phyloP scores from a whole-genome alignment of 1,140 invertebrate species.

The Hirudo medicinalis region DNA sequence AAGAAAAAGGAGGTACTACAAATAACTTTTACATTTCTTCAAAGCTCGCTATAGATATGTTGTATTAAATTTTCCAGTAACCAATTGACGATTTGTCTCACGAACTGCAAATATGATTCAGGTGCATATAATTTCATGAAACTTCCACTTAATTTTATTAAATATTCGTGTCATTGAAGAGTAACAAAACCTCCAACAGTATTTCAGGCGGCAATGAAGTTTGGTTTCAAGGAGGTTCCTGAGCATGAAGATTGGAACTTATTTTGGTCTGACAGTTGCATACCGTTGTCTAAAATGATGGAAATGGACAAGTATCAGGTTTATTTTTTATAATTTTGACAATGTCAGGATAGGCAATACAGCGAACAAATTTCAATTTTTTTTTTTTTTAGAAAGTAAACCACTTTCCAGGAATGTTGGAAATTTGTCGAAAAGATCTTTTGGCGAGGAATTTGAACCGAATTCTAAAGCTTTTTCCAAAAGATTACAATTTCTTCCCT shows the following conservation, averaged over 20 bases:
- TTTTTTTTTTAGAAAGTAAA: slow-evolving; percentile 58
- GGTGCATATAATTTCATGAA: slow-evolving; percentile 27
- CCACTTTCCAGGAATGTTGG: slow-evolving; percentile 80
- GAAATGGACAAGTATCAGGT: slow-evolving; percentile 71
- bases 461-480: slow-evolving; percentile 69
- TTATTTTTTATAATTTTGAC: not conserved
- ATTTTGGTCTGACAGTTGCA: slow-evolving; percentile 70
- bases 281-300: slow-evolving; percentile 65
- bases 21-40: not conserved
- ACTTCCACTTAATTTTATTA: not conserved
- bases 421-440: slow-evolving; percentile 74
- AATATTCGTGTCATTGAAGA: not conserved
- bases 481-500: slow-evolving; percentile 78
- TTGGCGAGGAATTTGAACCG: slow-evolving; percentile 68
- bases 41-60: not conserved
- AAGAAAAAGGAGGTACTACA: not conserved
- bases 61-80: slow-evolving; percentile 30
- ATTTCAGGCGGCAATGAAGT: slow-evolving; percentile 35
- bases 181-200: too few species aligned
- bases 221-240: slow-evolving; percentile 67
- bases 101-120: slow-evolving; percentile 40
- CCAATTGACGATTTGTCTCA: slow-evolving; percentile 34
- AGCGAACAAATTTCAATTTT: not conserved
- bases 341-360: not conserved
- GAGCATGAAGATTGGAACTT: slow-evolving; percentile 69